phyloP scores from a whole-genome alignment of 2,797 vertebrate genomes.

The Podarcis lilfordi region DNA sequence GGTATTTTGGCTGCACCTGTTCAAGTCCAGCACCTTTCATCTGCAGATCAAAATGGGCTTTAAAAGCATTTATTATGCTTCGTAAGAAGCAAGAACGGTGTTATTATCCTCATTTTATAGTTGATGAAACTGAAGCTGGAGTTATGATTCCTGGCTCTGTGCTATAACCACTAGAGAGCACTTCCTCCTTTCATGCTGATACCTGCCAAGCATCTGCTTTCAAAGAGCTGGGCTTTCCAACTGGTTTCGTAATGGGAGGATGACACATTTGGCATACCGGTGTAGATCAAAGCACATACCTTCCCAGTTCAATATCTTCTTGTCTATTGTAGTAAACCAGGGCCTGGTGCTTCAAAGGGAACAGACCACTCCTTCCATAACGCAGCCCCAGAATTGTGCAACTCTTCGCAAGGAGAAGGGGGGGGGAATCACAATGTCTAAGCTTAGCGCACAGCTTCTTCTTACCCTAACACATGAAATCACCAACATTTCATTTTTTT shows the following conservation, averaged over 20 bases:
- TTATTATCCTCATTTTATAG: neutral
- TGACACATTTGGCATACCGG: neutral
- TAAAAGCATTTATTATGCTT: neutral
- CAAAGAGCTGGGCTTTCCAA: neutral
- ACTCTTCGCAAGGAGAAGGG: neutral
- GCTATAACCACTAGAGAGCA: neutral
- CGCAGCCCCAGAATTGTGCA: constrained; percentile 21
- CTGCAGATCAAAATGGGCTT: constrained; percentile 33
- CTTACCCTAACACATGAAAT: constrained; percentile 56
- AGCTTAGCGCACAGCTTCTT: constrained; percentile 51
- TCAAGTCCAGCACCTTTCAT: neutral
- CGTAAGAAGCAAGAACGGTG: neutral
- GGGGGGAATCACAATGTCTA: constrained; percentile 36
- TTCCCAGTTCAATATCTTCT: accelerated
- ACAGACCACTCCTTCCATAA: constrained; percentile 19
- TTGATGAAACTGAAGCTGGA: constrained; percentile 19
- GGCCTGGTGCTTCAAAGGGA: constrained; percentile 21
- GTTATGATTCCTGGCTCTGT: neutral
- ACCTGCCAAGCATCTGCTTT: neutral
- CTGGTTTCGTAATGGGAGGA: neutral
- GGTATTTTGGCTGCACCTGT: neutral
- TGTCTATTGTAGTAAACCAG: constrained; percentile 33
- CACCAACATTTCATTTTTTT: constrained; percentile 62
- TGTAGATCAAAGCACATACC: neutral
- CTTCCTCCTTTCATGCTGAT: neutral